Conservation (phyloP, 2,113 vertebrate genomes). For the Phaethon lepturus region DNA sequence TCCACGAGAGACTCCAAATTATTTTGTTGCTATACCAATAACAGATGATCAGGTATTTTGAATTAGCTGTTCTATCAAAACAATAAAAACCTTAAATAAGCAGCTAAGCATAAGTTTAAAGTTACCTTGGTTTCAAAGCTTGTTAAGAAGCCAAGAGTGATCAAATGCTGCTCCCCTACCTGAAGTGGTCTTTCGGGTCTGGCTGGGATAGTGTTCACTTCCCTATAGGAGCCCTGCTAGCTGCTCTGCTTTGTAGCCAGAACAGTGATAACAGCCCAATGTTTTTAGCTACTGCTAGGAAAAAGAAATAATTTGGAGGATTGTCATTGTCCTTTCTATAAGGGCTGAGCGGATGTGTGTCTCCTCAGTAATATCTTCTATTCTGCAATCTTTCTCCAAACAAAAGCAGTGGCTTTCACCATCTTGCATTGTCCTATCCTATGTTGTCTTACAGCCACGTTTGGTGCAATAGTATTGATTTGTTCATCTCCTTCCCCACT, state of each 20-base stretch:
- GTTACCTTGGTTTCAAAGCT: not conserved
- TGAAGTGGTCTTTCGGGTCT: not conserved
- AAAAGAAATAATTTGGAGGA: not conserved
- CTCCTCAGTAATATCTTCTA: not conserved
- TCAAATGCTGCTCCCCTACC: not conserved
- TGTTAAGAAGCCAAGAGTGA: not conserved
- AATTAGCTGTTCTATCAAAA: not conserved
- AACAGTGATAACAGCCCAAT: fast-evolving
- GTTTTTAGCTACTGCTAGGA: not conserved
- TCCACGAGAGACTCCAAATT: slow-evolving; percentile 30
- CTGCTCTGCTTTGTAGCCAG: not conserved
- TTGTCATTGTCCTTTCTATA: not conserved
- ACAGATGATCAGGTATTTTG: slow-evolving; percentile 62
- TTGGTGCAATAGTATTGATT: not conserved
- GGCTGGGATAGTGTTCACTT: not conserved
- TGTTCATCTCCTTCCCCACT: not conserved
- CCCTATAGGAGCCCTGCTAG: not conserved
- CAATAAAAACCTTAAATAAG: not conserved
- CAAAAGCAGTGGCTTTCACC: not conserved
- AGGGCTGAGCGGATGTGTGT: not conserved
- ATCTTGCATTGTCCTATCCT: not conserved
- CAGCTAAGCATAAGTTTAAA: not conserved
- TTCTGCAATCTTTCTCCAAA: not conserved
- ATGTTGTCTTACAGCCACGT: not conserved
- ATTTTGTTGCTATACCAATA: slow-evolving; percentile 66